phyloP scores from a whole-genome alignment of 2,113 vertebrate genomes.

The Lutjanus erythropterus region DNA sequence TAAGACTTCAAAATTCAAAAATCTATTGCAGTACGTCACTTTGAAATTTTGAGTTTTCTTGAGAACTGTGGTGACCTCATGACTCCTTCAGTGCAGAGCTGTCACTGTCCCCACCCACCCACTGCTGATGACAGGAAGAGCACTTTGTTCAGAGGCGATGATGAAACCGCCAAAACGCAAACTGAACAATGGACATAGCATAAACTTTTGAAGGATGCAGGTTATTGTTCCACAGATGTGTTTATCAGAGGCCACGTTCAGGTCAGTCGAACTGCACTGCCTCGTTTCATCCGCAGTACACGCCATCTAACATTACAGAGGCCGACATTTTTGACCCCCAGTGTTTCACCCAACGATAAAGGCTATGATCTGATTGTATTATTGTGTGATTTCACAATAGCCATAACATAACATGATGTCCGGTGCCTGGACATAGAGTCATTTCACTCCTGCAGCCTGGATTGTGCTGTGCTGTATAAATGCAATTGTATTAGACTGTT shows the following conservation, averaged over 20 bases:
- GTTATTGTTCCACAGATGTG: conserved; percentile 4
- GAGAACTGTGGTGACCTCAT: background rate
- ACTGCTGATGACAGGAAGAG: background rate
- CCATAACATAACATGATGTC: background rate
- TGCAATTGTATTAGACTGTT: background rate
- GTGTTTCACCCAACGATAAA: no score
- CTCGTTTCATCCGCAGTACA: background rate
- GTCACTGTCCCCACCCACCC: background rate
- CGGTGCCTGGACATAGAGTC: background rate
- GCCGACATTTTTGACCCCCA: no score
- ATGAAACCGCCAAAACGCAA: background rate
- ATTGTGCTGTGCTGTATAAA: conserved; percentile 1
- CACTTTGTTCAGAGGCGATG: background rate
- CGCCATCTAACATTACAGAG: no score
- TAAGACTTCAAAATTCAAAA: no score
- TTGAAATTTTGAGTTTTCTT: no score
- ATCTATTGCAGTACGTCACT: no score
- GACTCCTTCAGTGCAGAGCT: background rate
- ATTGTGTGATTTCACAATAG: background rate
- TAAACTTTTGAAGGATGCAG: background rate
- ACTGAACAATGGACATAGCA: conserved; percentile 2
- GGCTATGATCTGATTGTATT: no score
- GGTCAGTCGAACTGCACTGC: background rate
- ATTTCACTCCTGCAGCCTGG: background rate
- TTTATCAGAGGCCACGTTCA: background rate